phyloP scores from a whole-genome alignment of 2,888 invertebrate genomes.

The Brachyopa scutellaris region DNA sequence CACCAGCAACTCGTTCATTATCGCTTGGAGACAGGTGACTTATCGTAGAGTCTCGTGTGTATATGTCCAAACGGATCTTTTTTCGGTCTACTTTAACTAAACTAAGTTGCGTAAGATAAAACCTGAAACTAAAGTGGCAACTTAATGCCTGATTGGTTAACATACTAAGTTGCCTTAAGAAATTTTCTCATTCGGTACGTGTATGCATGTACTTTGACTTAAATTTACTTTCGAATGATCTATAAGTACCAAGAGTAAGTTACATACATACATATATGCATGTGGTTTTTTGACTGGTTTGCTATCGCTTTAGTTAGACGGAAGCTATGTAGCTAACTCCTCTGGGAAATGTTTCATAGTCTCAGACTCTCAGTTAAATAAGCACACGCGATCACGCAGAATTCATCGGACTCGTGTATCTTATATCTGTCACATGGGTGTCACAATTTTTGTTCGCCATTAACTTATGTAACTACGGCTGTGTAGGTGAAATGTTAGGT shows the following conservation, averaged over 20 bases:
- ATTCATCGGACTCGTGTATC: constrained; percentile 25
- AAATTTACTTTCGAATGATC: constrained; percentile 33
- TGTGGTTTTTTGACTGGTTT: constrained; percentile 28
- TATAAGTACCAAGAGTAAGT: too few relatives aligned
- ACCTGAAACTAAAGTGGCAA: too few relatives aligned
- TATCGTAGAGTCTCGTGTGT: too few relatives aligned
- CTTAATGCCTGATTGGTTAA: too few relatives aligned
- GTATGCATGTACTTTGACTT: constrained; percentile 3
- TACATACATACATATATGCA: constrained; percentile 6
- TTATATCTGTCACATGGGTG: constrained; percentile 47
- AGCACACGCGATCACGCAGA: constrained; percentile 48
- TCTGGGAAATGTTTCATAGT: constrained; percentile 24
- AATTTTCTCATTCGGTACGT: too few relatives aligned
- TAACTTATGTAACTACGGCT: constrained; percentile 13
- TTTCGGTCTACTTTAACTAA: too few relatives aligned
- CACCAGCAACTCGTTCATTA: too few relatives aligned
- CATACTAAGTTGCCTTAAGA: too few relatives aligned
- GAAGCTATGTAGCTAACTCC: constrained; percentile 21
- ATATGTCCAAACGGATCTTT: too few relatives aligned
- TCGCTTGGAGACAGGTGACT: too few relatives aligned
- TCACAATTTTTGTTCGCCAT: constrained; percentile 42
- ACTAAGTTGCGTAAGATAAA: too few relatives aligned
- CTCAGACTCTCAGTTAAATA: constrained; percentile 8
- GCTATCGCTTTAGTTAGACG: constrained; percentile 2
- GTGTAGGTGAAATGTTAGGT: constrained; percentile 46